These are phyloP conservation scores for Meliscaeva auricollis DNA, from an alignment of 2,888 invertebrate species.

Conservation along the genomic window DNA sequence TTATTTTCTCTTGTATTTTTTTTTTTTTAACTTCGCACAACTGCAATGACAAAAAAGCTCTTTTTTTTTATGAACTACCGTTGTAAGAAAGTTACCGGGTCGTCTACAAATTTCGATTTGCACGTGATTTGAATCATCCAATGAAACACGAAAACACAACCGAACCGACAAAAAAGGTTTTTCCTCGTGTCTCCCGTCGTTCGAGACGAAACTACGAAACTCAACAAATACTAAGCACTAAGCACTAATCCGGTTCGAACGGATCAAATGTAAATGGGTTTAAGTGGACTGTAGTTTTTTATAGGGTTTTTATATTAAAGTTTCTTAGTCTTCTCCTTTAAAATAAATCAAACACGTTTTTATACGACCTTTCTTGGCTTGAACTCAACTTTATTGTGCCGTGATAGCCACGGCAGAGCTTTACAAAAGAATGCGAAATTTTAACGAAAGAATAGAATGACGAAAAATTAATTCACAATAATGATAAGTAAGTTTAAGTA, in stretches of 20 bases:
- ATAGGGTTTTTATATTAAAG: neutral
- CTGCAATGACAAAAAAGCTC: no score
- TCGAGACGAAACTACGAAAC: neutral
- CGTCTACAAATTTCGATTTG: slow-evolving; percentile 3
- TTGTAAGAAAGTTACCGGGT: neutral
- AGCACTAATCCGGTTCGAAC: neutral
- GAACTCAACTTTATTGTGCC: no score
- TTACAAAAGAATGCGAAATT: neutral
- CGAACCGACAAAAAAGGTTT: neutral
- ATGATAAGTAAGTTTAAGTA: no score
- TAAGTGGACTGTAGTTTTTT: neutral
- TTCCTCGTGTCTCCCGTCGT: neutral
- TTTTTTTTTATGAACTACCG: neutral
- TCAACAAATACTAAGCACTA: neutral
- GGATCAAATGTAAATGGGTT: slow-evolving; percentile 23
- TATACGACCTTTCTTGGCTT: no score
- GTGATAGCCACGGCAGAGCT: neutral
- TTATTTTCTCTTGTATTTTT: neutral
- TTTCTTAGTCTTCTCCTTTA: slow-evolving; percentile 11
- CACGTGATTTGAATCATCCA: neutral
- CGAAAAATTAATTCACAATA: neutral
- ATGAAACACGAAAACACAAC: neutral
- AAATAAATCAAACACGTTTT: no score
- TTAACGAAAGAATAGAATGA: neutral
- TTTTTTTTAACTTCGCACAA: no score